Evolutionary conservation across 92 coral and sea anemone genomes (phyloP), one percentile per base, ranked within the genome.

Genomic region (Heliopora coerulea): DNA sequence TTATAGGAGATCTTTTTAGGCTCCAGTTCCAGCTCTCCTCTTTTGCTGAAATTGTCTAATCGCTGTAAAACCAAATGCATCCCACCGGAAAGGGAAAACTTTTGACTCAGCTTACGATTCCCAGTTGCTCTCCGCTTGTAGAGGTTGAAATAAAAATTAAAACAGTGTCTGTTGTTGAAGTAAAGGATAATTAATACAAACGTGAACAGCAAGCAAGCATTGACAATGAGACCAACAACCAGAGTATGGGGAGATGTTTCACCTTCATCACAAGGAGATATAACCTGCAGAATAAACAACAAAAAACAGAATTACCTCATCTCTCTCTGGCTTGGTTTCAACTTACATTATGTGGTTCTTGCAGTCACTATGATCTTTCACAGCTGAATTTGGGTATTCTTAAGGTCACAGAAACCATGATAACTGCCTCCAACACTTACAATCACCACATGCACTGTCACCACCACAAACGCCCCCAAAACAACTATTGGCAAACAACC

Each of bases 1-100:
- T 89, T 65, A 48, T 85, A 84, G 14, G 60, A 74, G 28, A 82
- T 60, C 35, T 61, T 69, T 65, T 81, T 91, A 0, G 88, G 80
- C 14, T 41, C 37, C 13, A 87, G 73, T 21, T 56, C 50, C 31
- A 56, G 81, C 5, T 75, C 84, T 14, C 73, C 79, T 25, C 12
- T 56, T n/a, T 75, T 81, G 8, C 65, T 13, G 18, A 0, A 44
- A 5, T 19, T 65, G 21, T 82, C 28, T n/a, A 84, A 59, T 2
- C 88, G 79, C 8, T 65, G 33, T 49, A 85, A 69, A 17, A 75
- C 87, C 40, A 40, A 25, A 21, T 23, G 34, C 12, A 88, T 29
- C 3, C 87, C 92, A 1, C 49, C 24, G 4, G 49, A 18, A 24
- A 88, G 67, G 19, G 57, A 67, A 52, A 60, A 82, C 19, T 63